Percentiles rank a stretch among this genome's conserved stretches.
Conservation (phyloP, 2,888 invertebrate genomes). For the Megaustenia siamemsis region DNA sequence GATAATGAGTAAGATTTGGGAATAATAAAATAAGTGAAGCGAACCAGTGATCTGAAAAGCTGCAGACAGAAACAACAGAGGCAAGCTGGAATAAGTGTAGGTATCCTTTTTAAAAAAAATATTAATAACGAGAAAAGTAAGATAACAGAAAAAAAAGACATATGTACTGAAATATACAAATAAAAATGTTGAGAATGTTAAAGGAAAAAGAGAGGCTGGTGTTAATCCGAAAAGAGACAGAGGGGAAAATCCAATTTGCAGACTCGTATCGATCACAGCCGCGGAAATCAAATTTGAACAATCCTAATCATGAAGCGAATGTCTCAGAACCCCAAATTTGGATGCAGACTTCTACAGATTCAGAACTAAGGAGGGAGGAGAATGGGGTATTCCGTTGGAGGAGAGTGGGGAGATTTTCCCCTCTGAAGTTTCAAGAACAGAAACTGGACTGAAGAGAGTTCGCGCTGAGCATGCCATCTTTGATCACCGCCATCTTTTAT, state of each 20-base stretch:
- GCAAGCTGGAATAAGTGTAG: too few relatives aligned
- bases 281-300: constrained; percentile 38
- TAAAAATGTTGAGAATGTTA: background rate
- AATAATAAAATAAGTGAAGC: too few relatives aligned
- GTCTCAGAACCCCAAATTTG: constrained; percentile 5
- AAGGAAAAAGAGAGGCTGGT: background rate
- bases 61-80: too few relatives aligned
- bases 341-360: background rate
- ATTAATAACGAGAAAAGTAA: too few relatives aligned
- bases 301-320: constrained; percentile 30
- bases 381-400: too few relatives aligned
- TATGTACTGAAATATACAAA: constrained; percentile 10
- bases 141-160: too few relatives aligned
- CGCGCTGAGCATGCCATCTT: too few relatives aligned
- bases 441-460: background rate
- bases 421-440: constrained; percentile 1
- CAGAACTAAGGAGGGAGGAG: background rate
- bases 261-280: constrained; percentile 21
- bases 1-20: too few relatives aligned
- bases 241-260: constrained; percentile 36
- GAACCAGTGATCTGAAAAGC: too few relatives aligned
- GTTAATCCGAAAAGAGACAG: constrained; percentile 6
- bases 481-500: background rate
- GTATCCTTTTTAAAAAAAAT: too few relatives aligned
- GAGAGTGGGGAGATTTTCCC: background rate